phyloP scores from a whole-genome alignment of 2,888 invertebrate species.

The Trachelus tabidus region DNA sequence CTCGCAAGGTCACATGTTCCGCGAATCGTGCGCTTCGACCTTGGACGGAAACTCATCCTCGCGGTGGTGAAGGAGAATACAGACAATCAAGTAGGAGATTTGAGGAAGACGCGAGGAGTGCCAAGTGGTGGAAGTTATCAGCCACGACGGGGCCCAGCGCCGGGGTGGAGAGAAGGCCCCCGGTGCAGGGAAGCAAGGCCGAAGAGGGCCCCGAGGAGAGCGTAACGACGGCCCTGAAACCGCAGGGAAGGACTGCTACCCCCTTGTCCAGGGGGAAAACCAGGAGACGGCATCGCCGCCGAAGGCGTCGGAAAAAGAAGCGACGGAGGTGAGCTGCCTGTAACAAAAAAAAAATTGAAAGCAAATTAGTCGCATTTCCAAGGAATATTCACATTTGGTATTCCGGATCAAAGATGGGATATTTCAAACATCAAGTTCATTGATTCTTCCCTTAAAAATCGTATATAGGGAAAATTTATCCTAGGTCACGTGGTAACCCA shows the following conservation, averaged over 20 bases:
- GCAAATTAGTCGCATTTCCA: neutral
- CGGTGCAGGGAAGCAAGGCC: constrained; percentile 59
- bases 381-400: neutral
- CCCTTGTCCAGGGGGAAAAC: constrained; percentile 59
- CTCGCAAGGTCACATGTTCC: constrained; percentile 43
- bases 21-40: constrained; percentile 29
- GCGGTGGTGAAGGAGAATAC: neutral
- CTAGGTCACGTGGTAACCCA: neutral
- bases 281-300: constrained; percentile 58
- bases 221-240: constrained; percentile 64
- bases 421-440: neutral
- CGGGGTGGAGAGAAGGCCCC: constrained; percentile 62
- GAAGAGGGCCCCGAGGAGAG: constrained; percentile 34
- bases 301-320: constrained; percentile 65
- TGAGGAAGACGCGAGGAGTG: constrained; percentile 23
- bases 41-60: constrained; percentile 7
- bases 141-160: constrained; percentile 64
- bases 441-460: neutral
- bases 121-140: constrained; percentile 36
- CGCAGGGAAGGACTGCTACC: constrained; percentile 47
- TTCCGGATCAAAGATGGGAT: neutral
- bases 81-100: neutral
- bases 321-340: constrained; percentile 57
- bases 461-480: neutral
- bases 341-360: neutral